Percentiles rank a stretch among this genome's conserved stretches.
Evolutionary conservation across 1,140 invertebrate species (phyloP).

Genomic region (Leguminivora glycinivorella): DNA sequence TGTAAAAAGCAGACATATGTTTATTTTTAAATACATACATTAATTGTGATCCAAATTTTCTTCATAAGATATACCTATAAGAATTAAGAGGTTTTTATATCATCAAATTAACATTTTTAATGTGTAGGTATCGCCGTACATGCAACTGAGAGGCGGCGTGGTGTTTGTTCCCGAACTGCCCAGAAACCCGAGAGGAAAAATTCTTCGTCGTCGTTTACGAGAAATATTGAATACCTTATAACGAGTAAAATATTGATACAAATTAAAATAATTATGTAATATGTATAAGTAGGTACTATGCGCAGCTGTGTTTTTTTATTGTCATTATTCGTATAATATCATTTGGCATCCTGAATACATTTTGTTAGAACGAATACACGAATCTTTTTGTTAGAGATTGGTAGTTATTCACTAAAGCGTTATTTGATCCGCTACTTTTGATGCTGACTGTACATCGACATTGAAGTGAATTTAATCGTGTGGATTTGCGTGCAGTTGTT

Average conservation of each 20-base stretch:
- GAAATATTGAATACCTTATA: constrained; percentile 47
- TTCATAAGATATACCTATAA: too few relatives aligned
- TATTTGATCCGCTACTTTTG: too few relatives aligned
- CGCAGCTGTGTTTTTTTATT: neutral
- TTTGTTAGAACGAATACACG: too few relatives aligned
- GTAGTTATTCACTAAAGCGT: too few relatives aligned
- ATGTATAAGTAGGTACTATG: constrained; percentile 79
- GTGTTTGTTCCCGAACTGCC: constrained; percentile 76
- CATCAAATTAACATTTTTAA: constrained; percentile 29
- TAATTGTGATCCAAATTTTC: too few relatives aligned
- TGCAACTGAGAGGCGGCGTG: constrained; percentile 72
- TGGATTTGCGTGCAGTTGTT: too few relatives aligned
- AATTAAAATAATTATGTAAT: constrained; percentile 4
- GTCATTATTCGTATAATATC: neutral
- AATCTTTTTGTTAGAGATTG: too few relatives aligned
- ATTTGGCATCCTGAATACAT: too few relatives aligned
- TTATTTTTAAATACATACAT: too few relatives aligned
- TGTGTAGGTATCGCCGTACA: constrained; percentile 51
- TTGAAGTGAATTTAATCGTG: too few relatives aligned
- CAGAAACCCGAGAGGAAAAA: constrained; percentile 72
- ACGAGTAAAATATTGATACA: neutral
- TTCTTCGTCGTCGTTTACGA: constrained; percentile 57
- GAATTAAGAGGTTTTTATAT: constrained; percentile 1
- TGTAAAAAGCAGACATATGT: too few relatives aligned
- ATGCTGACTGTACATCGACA: too few relatives aligned